Evolutionary conservation across 1,140 invertebrate genomes (phyloP), one percentile per base, ranked within the genome.

Genomic region (Drosophila kepulauana): DNA sequence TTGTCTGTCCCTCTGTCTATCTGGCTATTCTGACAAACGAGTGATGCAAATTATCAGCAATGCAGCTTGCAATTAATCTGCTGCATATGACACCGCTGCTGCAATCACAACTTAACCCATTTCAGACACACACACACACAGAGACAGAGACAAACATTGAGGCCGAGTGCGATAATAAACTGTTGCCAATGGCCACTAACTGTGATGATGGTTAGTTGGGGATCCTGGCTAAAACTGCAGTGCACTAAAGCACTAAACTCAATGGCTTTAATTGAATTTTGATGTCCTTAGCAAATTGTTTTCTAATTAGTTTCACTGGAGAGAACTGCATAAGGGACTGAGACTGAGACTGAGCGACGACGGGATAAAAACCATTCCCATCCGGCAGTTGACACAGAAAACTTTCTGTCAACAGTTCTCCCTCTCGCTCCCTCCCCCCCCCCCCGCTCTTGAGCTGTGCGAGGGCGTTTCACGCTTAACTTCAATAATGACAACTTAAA

Each of bases 241-340:
- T 84, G 70, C 77, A 88, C 84, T 84, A 88, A 88, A 82, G 84
- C 76, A 88, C 80, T 85, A 89, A 88, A 82, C 85, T 78, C 75
- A 88, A 89, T 89, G 81, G 78, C 85, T 88, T 88, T 88, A 88
- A 88, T 88, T 88, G 85, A 88, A 88, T 88, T 88, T 89, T 88
- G 85, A 88, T 88, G 85, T 89, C 85, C 85, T 88, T 81, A 74
- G 85, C 86, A 88, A 88, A 88, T 88, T 88, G 85, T 88, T 88
- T 88, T 89, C 85, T 88, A 88, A 88, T 88, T 88, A 88, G 85
- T 88, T 88, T 88, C 72, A 75, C 57, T 57, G 52, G 11, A 13
- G 20, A 13, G 20, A 54, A 15, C 56, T 43, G 43, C 25, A 56
- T 11, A 16, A 30, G 35, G 63, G 52, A 54, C 16, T 56, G 28